Evolutionary conservation across 2,888 invertebrate genomes (phyloP).

Genomic region (Trichogramma evanescens): DNA sequence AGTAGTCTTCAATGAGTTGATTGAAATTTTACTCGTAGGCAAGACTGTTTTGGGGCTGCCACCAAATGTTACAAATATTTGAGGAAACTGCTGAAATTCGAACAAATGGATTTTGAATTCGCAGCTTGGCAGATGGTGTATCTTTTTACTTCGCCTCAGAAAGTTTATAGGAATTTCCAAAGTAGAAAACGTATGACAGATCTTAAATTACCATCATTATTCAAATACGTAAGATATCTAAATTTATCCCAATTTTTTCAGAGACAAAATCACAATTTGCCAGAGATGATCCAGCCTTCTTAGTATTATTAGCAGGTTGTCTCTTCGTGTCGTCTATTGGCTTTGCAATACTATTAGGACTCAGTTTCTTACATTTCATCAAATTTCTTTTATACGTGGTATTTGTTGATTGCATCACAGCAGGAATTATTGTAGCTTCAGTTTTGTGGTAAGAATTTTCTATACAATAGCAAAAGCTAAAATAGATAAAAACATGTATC

Average conservation of each 20-base stretch:
- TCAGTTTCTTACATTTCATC: constrained; percentile 64
- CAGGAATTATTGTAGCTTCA: constrained; percentile 80
- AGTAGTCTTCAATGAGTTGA: not conserved
- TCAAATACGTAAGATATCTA: not conserved
- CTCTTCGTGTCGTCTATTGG: constrained; percentile 84
- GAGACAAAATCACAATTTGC: constrained; percentile 99
- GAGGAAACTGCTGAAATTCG: constrained; percentile 75
- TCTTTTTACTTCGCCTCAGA: constrained; percentile 87
- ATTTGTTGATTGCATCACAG: constrained; percentile 88
- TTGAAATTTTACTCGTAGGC: constrained; percentile 44
- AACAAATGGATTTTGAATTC: constrained; percentile 99
- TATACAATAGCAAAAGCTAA: not conserved
- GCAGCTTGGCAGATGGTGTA: constrained; percentile 99
- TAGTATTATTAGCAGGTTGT: constrained; percentile 83
- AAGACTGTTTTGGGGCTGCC: constrained; percentile 73
- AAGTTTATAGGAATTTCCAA: constrained; percentile 94
- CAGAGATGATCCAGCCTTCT: constrained; percentile 96
- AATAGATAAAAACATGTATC: not conserved
- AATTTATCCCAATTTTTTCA: constrained; percentile 42
- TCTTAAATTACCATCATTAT: not conserved
- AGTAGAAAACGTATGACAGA: constrained; percentile 86
- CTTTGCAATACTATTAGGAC: constrained; percentile 71
- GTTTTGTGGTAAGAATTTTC: constrained; percentile 66
- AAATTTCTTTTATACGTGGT: constrained; percentile 86
- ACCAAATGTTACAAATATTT: constrained; percentile 84